Evolutionary conservation across 1,140 invertebrate species (phyloP).

Genomic region (Macrotrachela quadricornifera): DNA sequence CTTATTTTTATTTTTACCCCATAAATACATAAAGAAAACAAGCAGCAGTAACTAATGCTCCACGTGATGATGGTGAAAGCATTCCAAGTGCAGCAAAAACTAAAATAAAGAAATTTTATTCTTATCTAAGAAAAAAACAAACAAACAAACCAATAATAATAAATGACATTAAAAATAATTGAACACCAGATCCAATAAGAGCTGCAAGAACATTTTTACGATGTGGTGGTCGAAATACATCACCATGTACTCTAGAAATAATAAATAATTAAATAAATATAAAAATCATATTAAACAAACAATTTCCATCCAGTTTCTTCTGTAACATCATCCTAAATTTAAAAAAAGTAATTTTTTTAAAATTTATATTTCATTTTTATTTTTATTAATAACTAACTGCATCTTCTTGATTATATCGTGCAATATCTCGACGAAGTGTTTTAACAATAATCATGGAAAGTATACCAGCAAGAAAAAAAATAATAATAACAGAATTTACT

Average conservation of each 20-base stretch:
- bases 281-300: too few species aligned
- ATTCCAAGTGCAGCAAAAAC: conserved; percentile 97
- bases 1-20: conserved; percentile 37
- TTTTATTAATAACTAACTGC: conserved; percentile 21
- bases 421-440: conserved; percentile 78
- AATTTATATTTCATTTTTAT: too few species aligned
- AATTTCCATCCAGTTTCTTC: conserved; percentile 9
- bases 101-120: conserved; percentile 32
- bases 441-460: conserved; percentile 93
- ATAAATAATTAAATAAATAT: too few species aligned
- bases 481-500: conserved; percentile 82
- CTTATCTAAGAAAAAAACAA: conserved; percentile 3
- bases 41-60: conserved; percentile 76
- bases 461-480: conserved; percentile 84
- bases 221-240: conserved; percentile 66
- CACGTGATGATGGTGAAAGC: conserved; percentile 80
- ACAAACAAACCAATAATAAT: conserved; percentile 66
- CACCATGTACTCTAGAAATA: conserved; percentile 58
- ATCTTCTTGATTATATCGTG: conserved; percentile 37
- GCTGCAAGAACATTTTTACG: conserved; percentile 68
- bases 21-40: conserved; percentile 89
- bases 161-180: conserved; percentile 79
- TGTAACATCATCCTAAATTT: conserved; percentile 4
- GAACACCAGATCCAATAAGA: conserved; percentile 77
- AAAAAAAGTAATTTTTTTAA: background rate